Base-by-base conservation (phyloP, 1,140 invertebrate genomes). In the Potamilus streckersoni region DNA sequence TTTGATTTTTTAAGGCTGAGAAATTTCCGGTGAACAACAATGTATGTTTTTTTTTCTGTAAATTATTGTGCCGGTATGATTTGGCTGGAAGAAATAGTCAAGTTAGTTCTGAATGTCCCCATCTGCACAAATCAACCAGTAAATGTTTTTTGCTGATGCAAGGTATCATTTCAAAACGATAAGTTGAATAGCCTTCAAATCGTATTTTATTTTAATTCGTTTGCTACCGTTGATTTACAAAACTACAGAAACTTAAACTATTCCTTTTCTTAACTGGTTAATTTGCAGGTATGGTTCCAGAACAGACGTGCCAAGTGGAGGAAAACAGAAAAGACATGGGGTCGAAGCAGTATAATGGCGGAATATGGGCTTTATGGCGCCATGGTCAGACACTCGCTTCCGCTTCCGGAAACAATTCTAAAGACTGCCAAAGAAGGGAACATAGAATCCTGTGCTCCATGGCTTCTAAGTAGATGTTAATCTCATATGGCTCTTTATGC, bases 301-400 rank as follows among this genome's bases (percentile, higher is more conserved):
- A 99, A 99, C 89, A 92, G 98, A 55, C 92, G 98, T 74, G 98
- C 98, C 82, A 99, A 99, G 90, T 99, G 98, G 98, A 94, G 98
- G 66, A 99, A 99, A 90, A 99, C 97, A 27, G 97, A 99, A 91
- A 99, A 99, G 90, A 98, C 97, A 84, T 99, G 98, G 98, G 98
- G 98, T 15, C 93, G 97, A 72, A 86, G 86, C 73, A 88, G 86
- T 80, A 89, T 89, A 61, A 90, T 90, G 88, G 89, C 89, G 49
- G 98, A 99, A 90, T 99, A 99, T 87, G 98, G 98, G 0, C 92
- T 99, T 1, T 99, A 99, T 89, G 98, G 98, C 2, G 98, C 98
- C 69, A 99, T 99, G 98, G 97, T 99, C 60, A 92, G 98, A 75
- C 98, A 99, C 91, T 98, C 97, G 20, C 92, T 99, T 74, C 98